phyloP scores from a whole-genome alignment of 2,888 invertebrate genomes.

The Chymomyza caudatula region DNA sequence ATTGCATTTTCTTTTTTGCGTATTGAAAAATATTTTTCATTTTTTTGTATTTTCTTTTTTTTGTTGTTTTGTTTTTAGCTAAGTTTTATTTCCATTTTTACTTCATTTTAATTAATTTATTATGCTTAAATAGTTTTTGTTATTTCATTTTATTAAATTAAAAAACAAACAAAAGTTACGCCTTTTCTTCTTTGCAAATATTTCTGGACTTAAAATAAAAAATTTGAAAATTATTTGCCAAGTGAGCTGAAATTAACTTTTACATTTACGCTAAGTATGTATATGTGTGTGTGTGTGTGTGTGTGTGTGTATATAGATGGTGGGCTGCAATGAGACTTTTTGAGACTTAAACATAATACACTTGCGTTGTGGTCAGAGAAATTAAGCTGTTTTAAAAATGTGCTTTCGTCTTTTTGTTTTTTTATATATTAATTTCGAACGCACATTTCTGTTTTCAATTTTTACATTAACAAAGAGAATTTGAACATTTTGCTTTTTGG shows the following conservation, averaged over 20 bases:
- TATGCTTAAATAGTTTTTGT: slow-evolving; percentile 33
- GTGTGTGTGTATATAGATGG: slow-evolving; percentile 18
- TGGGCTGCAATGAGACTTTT: slow-evolving; percentile 33
- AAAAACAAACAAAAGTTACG: slow-evolving; percentile 39
- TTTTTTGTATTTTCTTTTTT: slow-evolving; percentile 1
- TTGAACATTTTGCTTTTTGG: slow-evolving; percentile 54
- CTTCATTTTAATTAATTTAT: slow-evolving; percentile 38
- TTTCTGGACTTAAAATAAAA: slow-evolving; percentile 37
- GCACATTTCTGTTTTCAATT: neutral
- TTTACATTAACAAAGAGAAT: slow-evolving; percentile 49
- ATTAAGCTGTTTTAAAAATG: neutral
- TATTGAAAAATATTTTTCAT: slow-evolving; percentile 20
- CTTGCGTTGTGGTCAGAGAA: slow-evolving; percentile 9
- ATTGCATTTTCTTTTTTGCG: slow-evolving; percentile 63
- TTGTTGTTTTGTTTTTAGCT: slow-evolving; percentile 45
- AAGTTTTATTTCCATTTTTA: slow-evolving; percentile 39
- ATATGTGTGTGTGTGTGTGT: slow-evolving; percentile 14
- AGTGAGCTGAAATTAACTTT: slow-evolving; percentile 39
- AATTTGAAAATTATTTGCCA: slow-evolving; percentile 16
- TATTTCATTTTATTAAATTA: slow-evolving; percentile 51
- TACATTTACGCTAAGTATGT: slow-evolving; percentile 53
- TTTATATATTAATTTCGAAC: neutral
- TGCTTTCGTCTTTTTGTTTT: slow-evolving; percentile 16
- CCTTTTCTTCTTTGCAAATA: slow-evolving; percentile 22
- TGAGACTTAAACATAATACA: slow-evolving; percentile 52